A percentile compares a stretch with the other conserved stretches of the same genome.
These are phyloP conservation scores for Falcunculus frontatus DNA, from an alignment of 2,113 vertebrate genomes.

Conservation along the genomic window DNA sequence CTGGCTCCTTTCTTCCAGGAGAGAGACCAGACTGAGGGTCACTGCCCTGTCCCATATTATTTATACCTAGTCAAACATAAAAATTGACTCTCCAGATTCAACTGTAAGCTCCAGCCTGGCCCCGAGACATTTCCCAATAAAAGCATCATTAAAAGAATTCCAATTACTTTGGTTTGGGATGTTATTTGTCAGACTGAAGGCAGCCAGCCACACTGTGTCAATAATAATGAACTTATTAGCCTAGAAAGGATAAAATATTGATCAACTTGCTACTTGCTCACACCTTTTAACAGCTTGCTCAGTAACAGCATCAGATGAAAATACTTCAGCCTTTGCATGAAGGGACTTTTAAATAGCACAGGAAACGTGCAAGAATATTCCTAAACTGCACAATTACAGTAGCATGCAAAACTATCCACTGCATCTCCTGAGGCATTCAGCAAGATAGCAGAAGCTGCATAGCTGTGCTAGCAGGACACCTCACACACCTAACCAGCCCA, in stretches of 20 bases:
- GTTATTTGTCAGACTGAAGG: neutral
- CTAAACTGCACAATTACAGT: neutral
- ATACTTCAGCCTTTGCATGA: neutral
- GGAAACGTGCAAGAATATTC: neutral
- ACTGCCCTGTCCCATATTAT: neutral
- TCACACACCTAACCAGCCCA: neutral
- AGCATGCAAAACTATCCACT: accelerated
- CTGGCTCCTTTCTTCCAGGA: neutral
- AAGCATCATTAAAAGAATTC: neutral
- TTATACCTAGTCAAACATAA: neutral
- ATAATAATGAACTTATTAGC: neutral
- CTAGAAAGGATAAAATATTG: neutral
- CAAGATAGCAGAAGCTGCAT: accelerated
- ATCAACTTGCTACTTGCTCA: neutral
- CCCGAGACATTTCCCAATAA: neutral
- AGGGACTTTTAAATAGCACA: neutral
- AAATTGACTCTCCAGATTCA: neutral
- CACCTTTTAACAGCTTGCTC: neutral
- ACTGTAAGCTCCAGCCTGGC: neutral
- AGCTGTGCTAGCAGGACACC: neutral
- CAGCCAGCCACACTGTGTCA: neutral
- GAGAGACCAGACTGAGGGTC: neutral
- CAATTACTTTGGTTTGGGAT: neutral
- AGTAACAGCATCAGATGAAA: neutral
- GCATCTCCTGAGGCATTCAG: neutral